Percentiles rank a stretch among this genome's conserved stretches.
Conservation (phyloP, 2,888 invertebrate species). For the Electrophaes corylata region DNA sequence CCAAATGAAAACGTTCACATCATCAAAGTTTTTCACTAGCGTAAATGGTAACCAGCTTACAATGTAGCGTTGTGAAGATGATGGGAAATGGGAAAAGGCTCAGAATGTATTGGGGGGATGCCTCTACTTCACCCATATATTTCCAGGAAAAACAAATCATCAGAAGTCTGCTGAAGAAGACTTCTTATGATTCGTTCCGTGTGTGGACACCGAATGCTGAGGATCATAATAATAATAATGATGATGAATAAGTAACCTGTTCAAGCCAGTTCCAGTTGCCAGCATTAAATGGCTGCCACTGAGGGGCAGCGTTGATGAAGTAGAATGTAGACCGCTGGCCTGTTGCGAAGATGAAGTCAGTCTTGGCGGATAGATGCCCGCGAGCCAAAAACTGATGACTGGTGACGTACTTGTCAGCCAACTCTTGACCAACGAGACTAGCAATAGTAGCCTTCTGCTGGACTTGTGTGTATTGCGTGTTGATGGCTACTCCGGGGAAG, state of each 20-base stretch:
- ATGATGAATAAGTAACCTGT: constrained; percentile 48
- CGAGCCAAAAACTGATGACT: constrained; percentile 76
- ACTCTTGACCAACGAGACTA: constrained; percentile 53
- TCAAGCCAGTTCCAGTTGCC: constrained; percentile 86
- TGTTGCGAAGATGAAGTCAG: constrained; percentile 85
- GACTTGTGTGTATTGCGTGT: constrained; percentile 68
- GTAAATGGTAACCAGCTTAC: too few relatives aligned
- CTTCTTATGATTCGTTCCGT: too few relatives aligned
- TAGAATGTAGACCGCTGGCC: constrained; percentile 85
- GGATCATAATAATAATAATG: too few relatives aligned
- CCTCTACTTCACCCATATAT: too few relatives aligned
- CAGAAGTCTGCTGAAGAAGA: too few relatives aligned
- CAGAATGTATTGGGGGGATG: too few relatives aligned
- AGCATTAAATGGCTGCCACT: constrained; percentile 86
- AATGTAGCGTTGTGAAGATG: too few relatives aligned
- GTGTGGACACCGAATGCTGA: too few relatives aligned
- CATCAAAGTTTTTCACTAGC: too few relatives aligned
- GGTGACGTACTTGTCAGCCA: constrained; percentile 77
- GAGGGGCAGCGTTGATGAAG: constrained; percentile 87
- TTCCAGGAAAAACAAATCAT: too few relatives aligned
- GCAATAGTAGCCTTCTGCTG: constrained; percentile 62
- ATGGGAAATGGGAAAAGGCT: too few relatives aligned
- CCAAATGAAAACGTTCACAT: too few relatives aligned
- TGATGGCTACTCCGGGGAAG: constrained; percentile 71
- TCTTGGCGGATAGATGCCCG: constrained; percentile 86